Conservation (phyloP, 2,888 invertebrate genomes). For the Unio pictorum region DNA sequence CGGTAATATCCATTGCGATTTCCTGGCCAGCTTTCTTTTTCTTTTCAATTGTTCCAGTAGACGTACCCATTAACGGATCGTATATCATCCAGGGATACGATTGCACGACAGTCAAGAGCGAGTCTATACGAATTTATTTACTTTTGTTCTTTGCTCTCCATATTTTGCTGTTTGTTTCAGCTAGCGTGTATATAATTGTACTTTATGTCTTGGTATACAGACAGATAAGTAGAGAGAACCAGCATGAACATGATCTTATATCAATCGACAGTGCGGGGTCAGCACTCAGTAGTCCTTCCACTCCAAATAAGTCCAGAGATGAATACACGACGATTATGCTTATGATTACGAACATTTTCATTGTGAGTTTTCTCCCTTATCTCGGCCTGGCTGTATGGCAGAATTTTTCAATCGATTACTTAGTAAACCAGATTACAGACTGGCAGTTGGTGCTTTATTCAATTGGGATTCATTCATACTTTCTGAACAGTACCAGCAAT, state of each 20-base stretch:
- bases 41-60: conserved; percentile 23
- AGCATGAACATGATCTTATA: too few relatives aligned
- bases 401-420: conserved; percentile 14
- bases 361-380: conserved; percentile 21
- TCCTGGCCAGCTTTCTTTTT: conserved; percentile 35
- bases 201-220: conserved; percentile 23
- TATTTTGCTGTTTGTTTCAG: conserved; percentile 23
- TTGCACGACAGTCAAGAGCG: conserved; percentile 30
- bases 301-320: conserved; percentile 1
- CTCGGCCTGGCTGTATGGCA: conserved; percentile 9
- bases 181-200: conserved; percentile 17
- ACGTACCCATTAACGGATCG: conserved; percentile 7
- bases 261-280: too few relatives aligned
- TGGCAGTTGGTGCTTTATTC: conserved; percentile 14
- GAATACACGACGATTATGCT: conserved; percentile 39
- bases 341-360: conserved; percentile 22
- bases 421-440: conserved; percentile 14
- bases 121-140: conserved; percentile 18
- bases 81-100: conserved; percentile 20
- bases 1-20: conserved; percentile 17
- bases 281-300: too few relatives aligned
- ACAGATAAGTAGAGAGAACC: too few relatives aligned
- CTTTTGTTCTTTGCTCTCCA: conserved; percentile 20
- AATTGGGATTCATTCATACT: conserved; percentile 22
- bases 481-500: conserved; percentile 22